Percentiles rank a stretch among this genome's conserved stretches.
Conservation (phyloP, 2,888 invertebrate species). For the Nephrotoma flavescens region DNA sequence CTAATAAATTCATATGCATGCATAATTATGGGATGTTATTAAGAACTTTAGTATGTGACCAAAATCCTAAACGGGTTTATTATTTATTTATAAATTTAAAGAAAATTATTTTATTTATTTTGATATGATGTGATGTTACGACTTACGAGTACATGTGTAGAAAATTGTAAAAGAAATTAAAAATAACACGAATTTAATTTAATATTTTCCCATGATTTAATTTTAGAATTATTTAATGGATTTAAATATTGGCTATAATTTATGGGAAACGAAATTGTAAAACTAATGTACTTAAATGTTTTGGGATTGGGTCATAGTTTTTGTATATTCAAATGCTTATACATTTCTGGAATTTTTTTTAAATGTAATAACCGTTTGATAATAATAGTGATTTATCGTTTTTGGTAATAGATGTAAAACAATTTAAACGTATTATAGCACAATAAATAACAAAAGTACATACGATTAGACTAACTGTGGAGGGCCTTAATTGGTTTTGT, state of each 20-base stretch:
- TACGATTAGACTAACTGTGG: no score
- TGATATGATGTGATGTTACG: background rate
- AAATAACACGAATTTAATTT: background rate
- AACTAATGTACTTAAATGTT: background rate
- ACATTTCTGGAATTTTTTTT: background rate
- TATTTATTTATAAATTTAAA: background rate
- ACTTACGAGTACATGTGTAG: background rate
- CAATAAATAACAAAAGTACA: no score
- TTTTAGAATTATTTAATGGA: background rate
- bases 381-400: background rate
- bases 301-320: background rate
- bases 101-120: background rate
- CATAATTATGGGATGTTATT: slow-evolving; percentile 3
- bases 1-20: slow-evolving; percentile 2
- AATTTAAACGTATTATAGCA: no score
- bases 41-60: background rate
- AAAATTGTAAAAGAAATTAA: background rate
- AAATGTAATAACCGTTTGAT: background rate
- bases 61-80: background rate
- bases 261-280: background rate
- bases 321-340: background rate
- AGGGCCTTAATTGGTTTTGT: no score
- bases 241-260: background rate
- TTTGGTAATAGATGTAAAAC: background rate
- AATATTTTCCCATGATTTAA: background rate